phyloP scores from a whole-genome alignment of 2,113 vertebrate species.

The Balaenoptera acutorostrata region DNA sequence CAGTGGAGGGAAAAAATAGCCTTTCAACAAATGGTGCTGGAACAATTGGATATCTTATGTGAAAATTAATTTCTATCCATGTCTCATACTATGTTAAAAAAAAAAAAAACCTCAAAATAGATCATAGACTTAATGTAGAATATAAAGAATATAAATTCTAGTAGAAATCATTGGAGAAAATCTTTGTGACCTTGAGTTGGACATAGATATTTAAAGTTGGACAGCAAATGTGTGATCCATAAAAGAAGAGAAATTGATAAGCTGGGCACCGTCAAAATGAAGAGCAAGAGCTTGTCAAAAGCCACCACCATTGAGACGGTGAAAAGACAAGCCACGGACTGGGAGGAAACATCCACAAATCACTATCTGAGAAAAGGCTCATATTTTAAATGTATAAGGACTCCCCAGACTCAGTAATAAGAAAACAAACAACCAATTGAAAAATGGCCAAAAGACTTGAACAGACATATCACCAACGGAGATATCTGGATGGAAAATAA shows the following conservation, averaged over 20 bases:
- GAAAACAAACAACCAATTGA: background rate
- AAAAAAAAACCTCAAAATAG: background rate
- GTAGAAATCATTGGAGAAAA: background rate
- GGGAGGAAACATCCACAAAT: too few relatives aligned
- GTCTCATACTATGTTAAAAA: background rate
- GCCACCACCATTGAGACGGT: accelerated
- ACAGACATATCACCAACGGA: background rate
- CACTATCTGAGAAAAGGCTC: background rate
- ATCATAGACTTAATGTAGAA: background rate
- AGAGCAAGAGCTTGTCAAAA: accelerated
- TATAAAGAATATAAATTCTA: background rate
- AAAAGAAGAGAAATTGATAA: background rate
- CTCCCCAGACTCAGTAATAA: background rate
- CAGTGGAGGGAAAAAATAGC: background rate
- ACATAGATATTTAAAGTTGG: background rate
- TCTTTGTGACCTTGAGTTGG: too few relatives aligned
- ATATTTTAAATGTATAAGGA: accelerated
- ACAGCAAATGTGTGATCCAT: accelerated
- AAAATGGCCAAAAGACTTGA: accelerated
- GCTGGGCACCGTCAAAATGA: accelerated
- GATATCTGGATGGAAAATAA: accelerated
- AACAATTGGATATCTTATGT: background rate
- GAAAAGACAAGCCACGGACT: accelerated
- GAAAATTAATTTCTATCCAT: background rate
- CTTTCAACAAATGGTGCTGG: background rate